Base-by-base conservation (phyloP, 2,113 vertebrate species). In the Calidris pugnax region DNA sequence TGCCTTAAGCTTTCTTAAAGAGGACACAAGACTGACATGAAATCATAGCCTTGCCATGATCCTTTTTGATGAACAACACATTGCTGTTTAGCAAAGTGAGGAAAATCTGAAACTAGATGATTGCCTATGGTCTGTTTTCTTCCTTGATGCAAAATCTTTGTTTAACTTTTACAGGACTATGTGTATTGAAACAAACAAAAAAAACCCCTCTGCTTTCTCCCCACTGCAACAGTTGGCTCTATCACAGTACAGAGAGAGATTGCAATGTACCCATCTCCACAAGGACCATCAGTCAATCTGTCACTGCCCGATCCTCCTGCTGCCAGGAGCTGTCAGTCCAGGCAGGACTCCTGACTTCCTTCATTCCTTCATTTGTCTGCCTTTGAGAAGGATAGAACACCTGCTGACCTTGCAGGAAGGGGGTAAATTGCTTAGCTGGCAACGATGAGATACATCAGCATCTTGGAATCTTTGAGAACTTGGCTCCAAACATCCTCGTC, bases 381-480 rank as follows among this genome's bases (percentile, higher is more conserved):
- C 92, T 96, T 89, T 91, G 90, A 91, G 93, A 67, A 83, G 89
- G 73, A 79, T 45, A 56, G 86, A 95, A 71, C 59, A 41, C 64
- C 59, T 5, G 11, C 90, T 88, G 85, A 77, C 87, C 86, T 81
- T 51, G 62, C 68, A 80, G 79, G 79, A 81, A 85, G 75, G 63
- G 74, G 66, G 79, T 69, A 77, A 84, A 82, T 67, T 94, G 39
- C 48, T 73, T 41, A 59, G 32, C 55, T 90, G 83, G 59, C 79
- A 90, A 43, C 0, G 4, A 57, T 9, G 39, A 55, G 48, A 26
- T 43, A 24, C 57, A 10, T 4, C 13, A 32, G 28, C 32, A 12
- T 37, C 66, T 56, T 79, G 71, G 55, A 66, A 35, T 23, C 53
- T 47, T 75, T 73, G 63, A 45, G 47, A 74, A 22, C 37, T 90